These are phyloP conservation scores for Drosophila sucinea DNA, from an alignment of 1,140 invertebrate genomes.

Conservation along the genomic window DNA sequence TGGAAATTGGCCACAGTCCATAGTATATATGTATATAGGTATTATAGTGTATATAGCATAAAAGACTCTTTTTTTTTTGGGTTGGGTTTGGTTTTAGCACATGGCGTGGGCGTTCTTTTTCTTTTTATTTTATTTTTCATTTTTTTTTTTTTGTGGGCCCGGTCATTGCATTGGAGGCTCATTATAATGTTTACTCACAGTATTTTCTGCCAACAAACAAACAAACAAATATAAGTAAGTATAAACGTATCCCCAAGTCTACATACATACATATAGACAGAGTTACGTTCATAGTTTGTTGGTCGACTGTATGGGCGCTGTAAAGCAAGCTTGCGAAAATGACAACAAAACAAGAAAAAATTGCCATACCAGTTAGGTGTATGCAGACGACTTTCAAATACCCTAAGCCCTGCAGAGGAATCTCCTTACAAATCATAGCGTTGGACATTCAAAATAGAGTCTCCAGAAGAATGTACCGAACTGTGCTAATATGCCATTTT, in stretches of 20 bases:
- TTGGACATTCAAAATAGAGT: no score
- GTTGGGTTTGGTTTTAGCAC: slow-evolving; percentile 52
- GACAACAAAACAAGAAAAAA: slow-evolving; percentile 49
- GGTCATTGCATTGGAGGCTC: slow-evolving; percentile 55
- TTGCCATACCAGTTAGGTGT: neutral
- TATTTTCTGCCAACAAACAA: slow-evolving; percentile 22
- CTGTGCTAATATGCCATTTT: neutral
- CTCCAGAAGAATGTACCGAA: neutral
- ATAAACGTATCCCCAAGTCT: slow-evolving; percentile 4
- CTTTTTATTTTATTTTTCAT: slow-evolving; percentile 14
- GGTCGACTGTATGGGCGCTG: slow-evolving; percentile 28
- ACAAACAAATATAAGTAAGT: neutral
- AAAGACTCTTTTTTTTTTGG: slow-evolving; percentile 30
- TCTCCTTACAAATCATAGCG: neutral
- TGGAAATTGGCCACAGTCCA: slow-evolving; percentile 65
- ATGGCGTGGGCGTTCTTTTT: slow-evolving; percentile 64
- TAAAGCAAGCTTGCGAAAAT: slow-evolving; percentile 64
- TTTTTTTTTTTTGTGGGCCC: slow-evolving; percentile 49
- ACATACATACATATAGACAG: slow-evolving; percentile 1
- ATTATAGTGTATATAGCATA: no score
- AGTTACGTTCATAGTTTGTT: slow-evolving; percentile 3
- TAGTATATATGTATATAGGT: neutral
- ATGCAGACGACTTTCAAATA: neutral
- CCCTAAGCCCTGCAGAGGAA: neutral
- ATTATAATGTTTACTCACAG: slow-evolving; percentile 60